These are phyloP conservation scores for Chaetura pelagica DNA, from an alignment of 2,113 vertebrate genomes.

Conservation along the genomic window DNA sequence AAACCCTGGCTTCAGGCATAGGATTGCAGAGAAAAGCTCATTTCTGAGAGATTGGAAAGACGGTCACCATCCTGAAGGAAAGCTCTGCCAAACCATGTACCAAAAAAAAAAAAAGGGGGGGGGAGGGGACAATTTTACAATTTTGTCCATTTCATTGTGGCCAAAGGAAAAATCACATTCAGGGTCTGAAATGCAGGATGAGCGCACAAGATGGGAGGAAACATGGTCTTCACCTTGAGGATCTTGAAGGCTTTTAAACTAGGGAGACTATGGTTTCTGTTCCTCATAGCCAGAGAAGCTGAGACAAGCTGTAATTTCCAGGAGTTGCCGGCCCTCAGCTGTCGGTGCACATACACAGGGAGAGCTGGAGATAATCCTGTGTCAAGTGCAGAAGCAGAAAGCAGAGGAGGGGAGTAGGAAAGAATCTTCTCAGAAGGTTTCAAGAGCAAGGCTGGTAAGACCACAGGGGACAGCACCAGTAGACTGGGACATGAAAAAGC, in stretches of 20 bases:
- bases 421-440: not conserved
- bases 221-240: not conserved
- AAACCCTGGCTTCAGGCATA: not conserved
- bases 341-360: accelerated
- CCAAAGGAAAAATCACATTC: not conserved
- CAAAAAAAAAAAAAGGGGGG: not conserved
- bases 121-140: not conserved
- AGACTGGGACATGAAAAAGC: not conserved
- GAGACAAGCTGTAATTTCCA: not conserved
- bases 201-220: not conserved
- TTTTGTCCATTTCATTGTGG: not conserved
- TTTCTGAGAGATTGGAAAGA: not conserved
- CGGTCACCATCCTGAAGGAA: not conserved
- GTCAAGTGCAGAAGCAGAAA: not conserved
- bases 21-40: not conserved
- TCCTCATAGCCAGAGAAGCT: not conserved
- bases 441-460: not conserved
- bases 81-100: too few species aligned
- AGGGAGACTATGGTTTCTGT: not conserved
- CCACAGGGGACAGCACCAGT: not conserved
- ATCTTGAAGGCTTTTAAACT: not conserved
- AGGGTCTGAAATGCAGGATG: not conserved
- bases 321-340: not conserved
- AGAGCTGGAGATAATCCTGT: not conserved
- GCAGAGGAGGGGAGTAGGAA: not conserved